Conservation (phyloP, 2,797 vertebrate genomes). For the Rhodeus uyekii region DNA sequence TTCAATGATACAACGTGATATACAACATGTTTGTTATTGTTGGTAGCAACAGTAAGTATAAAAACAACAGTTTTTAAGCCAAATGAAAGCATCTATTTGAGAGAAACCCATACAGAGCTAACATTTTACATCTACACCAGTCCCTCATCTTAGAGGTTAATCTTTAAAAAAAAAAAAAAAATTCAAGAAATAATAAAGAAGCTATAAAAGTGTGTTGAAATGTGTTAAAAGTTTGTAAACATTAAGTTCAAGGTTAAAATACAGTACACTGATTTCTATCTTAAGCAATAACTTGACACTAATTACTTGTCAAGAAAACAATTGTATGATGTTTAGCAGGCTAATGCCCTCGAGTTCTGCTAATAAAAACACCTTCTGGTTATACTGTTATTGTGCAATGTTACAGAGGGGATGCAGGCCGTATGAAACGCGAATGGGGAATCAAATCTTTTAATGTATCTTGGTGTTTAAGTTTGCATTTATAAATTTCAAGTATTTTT, state of each 20-base stretch:
- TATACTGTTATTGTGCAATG: conserved; percentile 31
- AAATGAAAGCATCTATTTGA: conserved; percentile 14
- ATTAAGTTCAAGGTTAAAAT: conserved; percentile 52
- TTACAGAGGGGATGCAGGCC: conserved; percentile 2
- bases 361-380: conserved; percentile 18
- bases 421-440: not conserved
- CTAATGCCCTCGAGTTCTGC: conserved; percentile 29
- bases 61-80: conserved; percentile 4
- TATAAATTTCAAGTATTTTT: conserved; percentile 73
- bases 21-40: not conserved
- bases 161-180: conserved; percentile 37
- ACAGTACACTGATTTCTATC: conserved; percentile 61
- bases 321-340: conserved; percentile 10
- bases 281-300: conserved; percentile 1
- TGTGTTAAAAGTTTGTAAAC: conserved; percentile 69
- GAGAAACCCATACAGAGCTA: not conserved
- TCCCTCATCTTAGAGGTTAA: not conserved
- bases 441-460: conserved; percentile 20
- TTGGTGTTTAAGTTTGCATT: conserved; percentile 57
- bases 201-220: conserved; percentile 52
- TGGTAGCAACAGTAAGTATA: conserved; percentile 7
- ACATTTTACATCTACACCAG: conserved; percentile 10
- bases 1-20: not conserved
- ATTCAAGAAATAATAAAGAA: conserved; percentile 12
- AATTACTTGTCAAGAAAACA: conserved; percentile 21